A percentile compares a stretch with the other conserved stretches of the same genome.
Conservation (phyloP, 2,113 vertebrate species). For the Pseudorasbora parva region DNA sequence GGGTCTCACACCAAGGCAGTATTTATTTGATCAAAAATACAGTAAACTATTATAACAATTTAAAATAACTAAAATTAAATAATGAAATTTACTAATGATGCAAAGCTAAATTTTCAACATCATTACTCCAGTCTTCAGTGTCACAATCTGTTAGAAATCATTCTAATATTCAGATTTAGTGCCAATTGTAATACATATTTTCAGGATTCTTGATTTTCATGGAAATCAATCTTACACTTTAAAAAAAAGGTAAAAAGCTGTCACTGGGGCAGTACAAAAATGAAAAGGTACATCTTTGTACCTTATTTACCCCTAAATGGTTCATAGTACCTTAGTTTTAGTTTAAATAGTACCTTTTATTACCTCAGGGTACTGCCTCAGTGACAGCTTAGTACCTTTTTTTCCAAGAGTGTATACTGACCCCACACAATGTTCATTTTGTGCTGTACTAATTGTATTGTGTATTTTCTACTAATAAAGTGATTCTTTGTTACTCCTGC, state of each 20-base stretch:
- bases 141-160: not conserved
- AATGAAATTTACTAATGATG: not conserved
- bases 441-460: not conserved
- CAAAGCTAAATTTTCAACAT: not conserved
- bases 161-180: not conserved
- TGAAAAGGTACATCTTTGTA: too few species aligned
- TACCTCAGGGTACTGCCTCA: too few species aligned
- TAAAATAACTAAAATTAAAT: not conserved
- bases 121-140: not conserved
- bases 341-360: too few species aligned
- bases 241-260: too few species aligned
- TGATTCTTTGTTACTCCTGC: not conserved
- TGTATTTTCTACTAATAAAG: not conserved
- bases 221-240: not conserved
- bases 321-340: too few species aligned
- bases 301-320: too few species aligned
- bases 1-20: not conserved
- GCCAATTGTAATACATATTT: not conserved
- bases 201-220: too few species aligned
- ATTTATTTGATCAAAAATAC: not conserved
- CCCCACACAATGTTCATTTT: not conserved
- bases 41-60: slow-evolving; percentile 1
- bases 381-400: too few species aligned
- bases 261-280: too few species aligned
- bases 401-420: not conserved